phyloP scores from a whole-genome alignment of 2,113 vertebrate genomes.

The Pristiophorus japonicus region DNA sequence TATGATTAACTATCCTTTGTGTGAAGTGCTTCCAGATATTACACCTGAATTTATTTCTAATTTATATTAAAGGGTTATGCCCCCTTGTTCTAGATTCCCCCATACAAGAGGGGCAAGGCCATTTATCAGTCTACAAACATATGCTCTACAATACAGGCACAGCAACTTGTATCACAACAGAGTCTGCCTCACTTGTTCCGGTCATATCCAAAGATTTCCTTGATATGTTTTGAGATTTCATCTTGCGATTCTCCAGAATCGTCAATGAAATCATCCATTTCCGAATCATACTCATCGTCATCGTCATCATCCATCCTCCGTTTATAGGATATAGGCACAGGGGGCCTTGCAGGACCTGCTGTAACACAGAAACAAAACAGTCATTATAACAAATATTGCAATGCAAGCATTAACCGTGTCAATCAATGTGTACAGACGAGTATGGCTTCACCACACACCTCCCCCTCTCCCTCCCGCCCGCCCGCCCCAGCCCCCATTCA shows the following conservation, averaged over 20 bases:
- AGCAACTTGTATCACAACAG: background rate
- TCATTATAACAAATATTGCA: background rate
- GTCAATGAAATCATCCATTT: slow-evolving; percentile 98
- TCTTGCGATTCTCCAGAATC: slow-evolving; percentile 80
- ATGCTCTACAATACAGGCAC: background rate
- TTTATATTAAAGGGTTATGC: too few species aligned
- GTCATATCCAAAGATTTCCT: slow-evolving; percentile 95
- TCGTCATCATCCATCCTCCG: slow-evolving; percentile 72
- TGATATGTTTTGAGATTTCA: slow-evolving; percentile 90
- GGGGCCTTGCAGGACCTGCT: slow-evolving; percentile 60
- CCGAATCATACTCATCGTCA: slow-evolving; percentile 82
- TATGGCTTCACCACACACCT: background rate
- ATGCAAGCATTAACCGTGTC: background rate
- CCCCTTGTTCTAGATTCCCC: background rate
- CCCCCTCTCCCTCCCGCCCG: too few species aligned
- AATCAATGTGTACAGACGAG: background rate
- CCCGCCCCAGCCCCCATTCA: background rate
- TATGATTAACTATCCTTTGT: too few species aligned
- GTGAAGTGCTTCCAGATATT: too few species aligned
- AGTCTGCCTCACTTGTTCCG: slow-evolving; percentile 60
- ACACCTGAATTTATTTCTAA: too few species aligned
- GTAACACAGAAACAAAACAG: slow-evolving; percentile 23
- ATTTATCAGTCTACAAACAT: background rate
- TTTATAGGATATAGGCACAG: slow-evolving; percentile 66
- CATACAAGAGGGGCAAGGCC: background rate